These are phyloP conservation scores for Anoura caudifer DNA, from an alignment of 2,113 vertebrate species.

Conservation along the genomic window DNA sequence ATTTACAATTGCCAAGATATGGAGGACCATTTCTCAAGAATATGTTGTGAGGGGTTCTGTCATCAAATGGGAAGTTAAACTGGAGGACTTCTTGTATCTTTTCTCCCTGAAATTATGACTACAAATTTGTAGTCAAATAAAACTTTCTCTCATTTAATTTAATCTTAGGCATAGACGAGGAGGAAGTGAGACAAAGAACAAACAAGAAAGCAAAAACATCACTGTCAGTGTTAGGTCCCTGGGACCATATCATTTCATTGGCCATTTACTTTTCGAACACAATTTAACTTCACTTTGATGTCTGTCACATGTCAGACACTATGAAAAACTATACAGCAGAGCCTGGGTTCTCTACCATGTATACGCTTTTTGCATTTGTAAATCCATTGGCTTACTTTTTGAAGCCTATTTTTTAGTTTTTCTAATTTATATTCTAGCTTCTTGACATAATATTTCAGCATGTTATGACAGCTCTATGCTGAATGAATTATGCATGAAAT, in stretches of 20 bases:
- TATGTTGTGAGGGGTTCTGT: neutral
- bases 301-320: neutral
- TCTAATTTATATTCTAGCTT: neutral
- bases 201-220: neutral
- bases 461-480: neutral
- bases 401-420: neutral
- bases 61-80: neutral
- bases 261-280: neutral
- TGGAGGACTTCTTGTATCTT: neutral
- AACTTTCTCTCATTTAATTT: neutral
- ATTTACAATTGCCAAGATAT: no score
- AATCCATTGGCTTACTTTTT: neutral
- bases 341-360: neutral
- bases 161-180: neutral
- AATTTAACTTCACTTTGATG: neutral
- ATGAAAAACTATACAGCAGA: neutral
- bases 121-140: neutral
- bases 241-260: neutral
- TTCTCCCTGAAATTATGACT: neutral
- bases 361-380: neutral
- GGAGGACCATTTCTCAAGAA: neutral
- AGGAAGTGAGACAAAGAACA: neutral
- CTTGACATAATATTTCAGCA: neutral
- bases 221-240: neutral
- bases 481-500: constrained; percentile 8